A percentile compares a stretch with the other conserved stretches of the same genome.
Conservation (phyloP, 1,140 invertebrate genomes). For the Penaeus vannamei region DNA sequence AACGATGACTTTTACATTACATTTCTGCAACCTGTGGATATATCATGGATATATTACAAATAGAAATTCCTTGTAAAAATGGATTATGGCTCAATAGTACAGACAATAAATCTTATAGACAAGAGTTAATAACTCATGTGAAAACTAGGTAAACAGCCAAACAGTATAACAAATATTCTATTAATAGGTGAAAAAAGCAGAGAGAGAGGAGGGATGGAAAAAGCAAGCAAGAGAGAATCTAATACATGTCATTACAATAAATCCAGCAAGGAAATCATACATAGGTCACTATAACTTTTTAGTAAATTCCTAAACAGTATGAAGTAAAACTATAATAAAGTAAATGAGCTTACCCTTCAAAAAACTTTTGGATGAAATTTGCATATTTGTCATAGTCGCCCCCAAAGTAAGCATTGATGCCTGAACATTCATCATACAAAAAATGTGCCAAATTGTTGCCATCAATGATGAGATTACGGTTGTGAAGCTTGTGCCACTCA, state of each 20-base stretch:
- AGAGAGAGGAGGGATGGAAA: too few species aligned
- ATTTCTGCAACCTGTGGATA: slow-evolving; percentile 50
- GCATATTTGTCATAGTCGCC: slow-evolving; percentile 61
- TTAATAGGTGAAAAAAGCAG: too few species aligned
- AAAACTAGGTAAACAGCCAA: too few species aligned
- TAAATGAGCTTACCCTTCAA: slow-evolving; percentile 20
- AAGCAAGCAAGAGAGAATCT: too few species aligned
- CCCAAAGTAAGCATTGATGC: slow-evolving; percentile 50
- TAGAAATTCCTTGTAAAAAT: background rate
- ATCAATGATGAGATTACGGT: slow-evolving; percentile 49
- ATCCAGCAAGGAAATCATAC: too few species aligned
- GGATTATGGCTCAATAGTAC: too few species aligned
- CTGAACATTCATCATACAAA: slow-evolving; percentile 50
- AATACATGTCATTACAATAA: too few species aligned
- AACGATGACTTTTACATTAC: slow-evolving; percentile 53
- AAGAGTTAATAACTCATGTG: too few species aligned
- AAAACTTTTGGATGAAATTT: slow-evolving; percentile 37
- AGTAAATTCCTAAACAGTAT: too few species aligned
- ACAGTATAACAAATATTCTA: too few species aligned
- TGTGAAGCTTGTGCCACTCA: slow-evolving; percentile 33
- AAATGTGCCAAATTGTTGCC: slow-evolving; percentile 55
- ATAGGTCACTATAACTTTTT: too few species aligned
- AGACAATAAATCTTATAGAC: too few species aligned
- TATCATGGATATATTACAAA: background rate
- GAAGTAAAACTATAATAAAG: background rate